A percentile compares a stretch with the other conserved stretches of the same genome.
Conservation (phyloP, 2,113 vertebrate genomes). For the Neopipo cinnamomea region DNA sequence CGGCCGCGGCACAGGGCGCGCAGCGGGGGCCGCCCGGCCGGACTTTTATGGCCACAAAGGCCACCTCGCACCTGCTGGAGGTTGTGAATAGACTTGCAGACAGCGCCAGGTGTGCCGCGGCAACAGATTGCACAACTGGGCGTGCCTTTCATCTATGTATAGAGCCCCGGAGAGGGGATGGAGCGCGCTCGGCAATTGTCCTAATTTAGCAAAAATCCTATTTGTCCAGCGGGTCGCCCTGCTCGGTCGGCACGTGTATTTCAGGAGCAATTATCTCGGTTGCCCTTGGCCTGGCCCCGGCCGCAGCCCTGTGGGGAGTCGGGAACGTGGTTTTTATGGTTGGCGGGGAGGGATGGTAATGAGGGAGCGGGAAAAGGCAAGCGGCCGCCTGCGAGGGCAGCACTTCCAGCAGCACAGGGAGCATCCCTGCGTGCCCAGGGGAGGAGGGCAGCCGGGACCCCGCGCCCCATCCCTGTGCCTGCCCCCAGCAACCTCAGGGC, state of each 20-base stretch:
- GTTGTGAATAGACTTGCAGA: conserved; percentile 55
- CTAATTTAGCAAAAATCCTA: conserved; percentile 39
- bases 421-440: neutral
- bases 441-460: rapidly evolving
- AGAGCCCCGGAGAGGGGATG: conserved; percentile 2
- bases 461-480: rapidly evolving
- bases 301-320: neutral
- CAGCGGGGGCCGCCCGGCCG: neutral
- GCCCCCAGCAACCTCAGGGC: rapidly evolving
- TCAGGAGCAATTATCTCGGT: conserved; percentile 23
- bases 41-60: conserved; percentile 56
- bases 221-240: neutral
- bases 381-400: neutral
- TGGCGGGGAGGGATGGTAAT: neutral
- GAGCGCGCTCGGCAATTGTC: neutral
- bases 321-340: neutral
- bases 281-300: conserved; percentile 29
- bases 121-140: conserved; percentile 51
- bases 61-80: conserved; percentile 49
- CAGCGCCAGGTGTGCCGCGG: conserved; percentile 61
- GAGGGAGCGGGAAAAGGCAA: neutral
- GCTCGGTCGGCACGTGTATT: neutral
- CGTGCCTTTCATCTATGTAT: conserved; percentile 54
- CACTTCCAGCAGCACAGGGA: neutral
- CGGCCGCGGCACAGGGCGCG: neutral